These are phyloP conservation scores for Brachionus rotundiformis DNA, from an alignment of 1,140 invertebrate species.

Conservation along the genomic window DNA sequence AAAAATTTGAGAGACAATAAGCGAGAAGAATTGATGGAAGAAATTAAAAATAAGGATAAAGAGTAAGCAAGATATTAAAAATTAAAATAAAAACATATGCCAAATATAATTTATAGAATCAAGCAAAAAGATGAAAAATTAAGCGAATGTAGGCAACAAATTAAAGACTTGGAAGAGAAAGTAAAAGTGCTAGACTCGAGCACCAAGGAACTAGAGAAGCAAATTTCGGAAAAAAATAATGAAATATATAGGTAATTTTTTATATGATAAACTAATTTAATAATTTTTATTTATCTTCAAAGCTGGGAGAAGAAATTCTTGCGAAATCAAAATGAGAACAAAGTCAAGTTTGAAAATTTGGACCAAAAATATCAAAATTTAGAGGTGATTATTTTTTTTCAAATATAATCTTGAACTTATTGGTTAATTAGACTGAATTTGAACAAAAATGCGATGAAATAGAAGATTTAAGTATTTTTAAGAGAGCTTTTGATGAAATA, in stretches of 20 bases:
- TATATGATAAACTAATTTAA: not conserved
- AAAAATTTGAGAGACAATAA: constrained; percentile 22
- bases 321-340: constrained; percentile 5
- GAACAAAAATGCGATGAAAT: constrained; percentile 24
- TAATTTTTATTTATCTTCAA: not conserved
- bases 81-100: not conserved
- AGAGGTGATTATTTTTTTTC: not conserved
- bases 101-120: not conserved
- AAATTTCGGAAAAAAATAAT: not conserved
- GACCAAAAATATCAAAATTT: not conserved
- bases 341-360: constrained; percentile 3
- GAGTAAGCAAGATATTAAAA: not conserved
- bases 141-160: not conserved
- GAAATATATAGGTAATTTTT: constrained; percentile 11
- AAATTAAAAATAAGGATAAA: constrained; percentile 14
- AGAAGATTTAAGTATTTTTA: constrained; percentile 32
- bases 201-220: not conserved
- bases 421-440: not conserved
- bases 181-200: not conserved
- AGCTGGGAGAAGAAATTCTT: constrained; percentile 30
- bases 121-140: not conserved
- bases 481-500: constrained; percentile 49
- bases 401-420: not conserved
- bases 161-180: not conserved
- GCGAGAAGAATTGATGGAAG: constrained; percentile 10